Evolutionary conservation across 2,888 invertebrate genomes (phyloP), one percentile per base, ranked within the genome.

Genomic region (Stenichneumon culpator): DNA sequence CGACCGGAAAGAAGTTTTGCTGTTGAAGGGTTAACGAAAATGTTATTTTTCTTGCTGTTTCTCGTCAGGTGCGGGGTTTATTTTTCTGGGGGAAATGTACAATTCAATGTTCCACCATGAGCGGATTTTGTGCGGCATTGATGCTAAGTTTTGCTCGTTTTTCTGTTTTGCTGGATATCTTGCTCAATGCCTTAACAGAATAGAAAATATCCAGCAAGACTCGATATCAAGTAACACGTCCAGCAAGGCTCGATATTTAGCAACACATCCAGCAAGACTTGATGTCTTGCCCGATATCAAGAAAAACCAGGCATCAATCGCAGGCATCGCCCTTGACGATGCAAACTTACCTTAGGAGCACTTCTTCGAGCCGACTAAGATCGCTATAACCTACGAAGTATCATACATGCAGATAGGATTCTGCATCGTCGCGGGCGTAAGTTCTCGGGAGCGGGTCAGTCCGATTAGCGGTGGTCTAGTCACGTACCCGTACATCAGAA

Each of bases 391-490:
- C 22, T 25, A 19, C 70, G 14, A 14, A 11, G 63, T 14, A 22
- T 57, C 36, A 39, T 52, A 22, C 36, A 32, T 69, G 50, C 7
- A 57, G 3, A n/a, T 44, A 19, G 60, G 19, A 25, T 44, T 3
- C 39, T 47, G 72, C 19, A 7, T n/a, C 47, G 25, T 50, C 25
- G 25, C 39, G 39, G 9, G 39, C 50, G 65, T 19, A 84, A 82
- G 70, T 74, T 79, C 65, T 70, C 32, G 70, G 19, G 54, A 68
- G 57, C 28, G 14, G 72, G 44, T 67, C 67, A 39, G 65, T 47
- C 39, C 74, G 81, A 82, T 84, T 82, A 79, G 84, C 36, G 75
- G 67, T 79, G 79, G 82, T 47, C 36, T 73, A 57, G 79, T 84
- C 82, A 75, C 82, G 82, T 79, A 65, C 47, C 65, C 60, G 70